These are phyloP conservation scores for Amblyopsis rosae DNA, from an alignment of 2,113 vertebrate genomes.

Conservation along the genomic window DNA sequence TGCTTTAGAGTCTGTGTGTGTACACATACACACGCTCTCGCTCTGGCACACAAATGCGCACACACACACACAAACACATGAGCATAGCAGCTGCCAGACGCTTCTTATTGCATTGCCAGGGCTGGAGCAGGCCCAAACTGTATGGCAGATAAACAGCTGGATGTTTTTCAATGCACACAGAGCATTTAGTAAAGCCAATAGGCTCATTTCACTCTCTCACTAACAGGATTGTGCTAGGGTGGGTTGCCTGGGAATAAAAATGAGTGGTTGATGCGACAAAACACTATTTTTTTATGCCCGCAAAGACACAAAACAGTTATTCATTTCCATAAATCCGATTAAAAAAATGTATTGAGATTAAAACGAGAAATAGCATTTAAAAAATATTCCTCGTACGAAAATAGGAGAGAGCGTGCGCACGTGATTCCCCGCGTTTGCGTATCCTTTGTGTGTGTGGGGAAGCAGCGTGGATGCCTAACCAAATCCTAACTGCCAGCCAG, in stretches of 20 bases:
- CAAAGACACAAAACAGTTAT: slow-evolving; percentile 27
- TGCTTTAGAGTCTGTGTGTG: too few relatives aligned
- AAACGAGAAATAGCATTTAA: slow-evolving; percentile 43
- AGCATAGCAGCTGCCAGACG: slow-evolving; percentile 12
- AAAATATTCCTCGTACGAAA: slow-evolving; percentile 38
- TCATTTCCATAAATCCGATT: slow-evolving; percentile 59
- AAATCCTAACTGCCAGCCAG: slow-evolving; percentile 61
- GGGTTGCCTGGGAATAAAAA: slow-evolving; percentile 22
- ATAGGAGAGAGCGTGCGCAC: slow-evolving; percentile 22
- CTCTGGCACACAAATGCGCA: background rate
- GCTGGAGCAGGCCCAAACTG: slow-evolving; percentile 12
- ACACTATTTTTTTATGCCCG: slow-evolving; percentile 6
- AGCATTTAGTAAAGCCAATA: slow-evolving; percentile 36
- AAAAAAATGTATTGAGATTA: slow-evolving; percentile 41
- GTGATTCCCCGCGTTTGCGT: slow-evolving; percentile 12
- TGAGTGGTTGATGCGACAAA: slow-evolving; percentile 26
- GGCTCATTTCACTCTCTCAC: slow-evolving; percentile 22
- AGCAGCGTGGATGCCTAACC: background rate
- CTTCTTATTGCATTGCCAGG: slow-evolving; percentile 3
- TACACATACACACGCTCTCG: too few relatives aligned
- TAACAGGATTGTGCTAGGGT: slow-evolving; percentile 25
- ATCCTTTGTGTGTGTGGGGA: background rate
- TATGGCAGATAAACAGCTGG: slow-evolving; percentile 34
- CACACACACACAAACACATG: background rate
- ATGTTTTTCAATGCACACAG: slow-evolving; percentile 25